These are phyloP conservation scores for Puffinus mauretanicus DNA, from an alignment of 2,113 vertebrate genomes.

Conservation along the genomic window DNA sequence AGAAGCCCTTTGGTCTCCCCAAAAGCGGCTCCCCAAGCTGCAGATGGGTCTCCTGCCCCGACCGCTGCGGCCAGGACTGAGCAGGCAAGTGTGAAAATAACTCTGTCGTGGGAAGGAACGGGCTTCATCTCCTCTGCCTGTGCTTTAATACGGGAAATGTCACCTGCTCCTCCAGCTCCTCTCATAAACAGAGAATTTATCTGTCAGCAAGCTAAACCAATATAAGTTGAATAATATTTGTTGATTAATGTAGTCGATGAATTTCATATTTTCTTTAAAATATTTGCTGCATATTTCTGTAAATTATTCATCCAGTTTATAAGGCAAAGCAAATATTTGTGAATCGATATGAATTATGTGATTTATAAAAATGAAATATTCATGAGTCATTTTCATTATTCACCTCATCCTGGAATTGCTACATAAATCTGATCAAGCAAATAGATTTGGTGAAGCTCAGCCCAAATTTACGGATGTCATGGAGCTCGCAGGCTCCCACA, in stretches of 20 bases:
- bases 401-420: slow-evolving; percentile 52
- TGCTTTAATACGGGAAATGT: not conserved
- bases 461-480: not conserved
- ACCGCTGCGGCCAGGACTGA: not conserved
- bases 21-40: rapidly evolving
- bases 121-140: not conserved
- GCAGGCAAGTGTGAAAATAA: not conserved
- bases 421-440: slow-evolving; percentile 52
- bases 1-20: not conserved
- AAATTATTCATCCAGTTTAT: slow-evolving; percentile 57
- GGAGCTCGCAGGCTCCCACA: rapidly evolving
- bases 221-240: slow-evolving; percentile 59
- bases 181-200: slow-evolving; percentile 31
- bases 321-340: slow-evolving; percentile 67
- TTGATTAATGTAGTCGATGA: slow-evolving; percentile 55
- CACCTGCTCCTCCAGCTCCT: slow-evolving; percentile 30
- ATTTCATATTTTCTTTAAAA: slow-evolving; percentile 58
- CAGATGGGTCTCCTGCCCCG: rapidly evolving
- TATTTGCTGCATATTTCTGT: slow-evolving; percentile 38
- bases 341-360: slow-evolving; percentile 56
- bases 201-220: slow-evolving; percentile 31
- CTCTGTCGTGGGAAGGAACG: not conserved
- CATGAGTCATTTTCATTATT: slow-evolving; percentile 63
- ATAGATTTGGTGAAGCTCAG: slow-evolving; percentile 20
- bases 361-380: slow-evolving; percentile 63